Conservation (phyloP, 2,113 vertebrate genomes). For the Heterochromis multidens region DNA sequence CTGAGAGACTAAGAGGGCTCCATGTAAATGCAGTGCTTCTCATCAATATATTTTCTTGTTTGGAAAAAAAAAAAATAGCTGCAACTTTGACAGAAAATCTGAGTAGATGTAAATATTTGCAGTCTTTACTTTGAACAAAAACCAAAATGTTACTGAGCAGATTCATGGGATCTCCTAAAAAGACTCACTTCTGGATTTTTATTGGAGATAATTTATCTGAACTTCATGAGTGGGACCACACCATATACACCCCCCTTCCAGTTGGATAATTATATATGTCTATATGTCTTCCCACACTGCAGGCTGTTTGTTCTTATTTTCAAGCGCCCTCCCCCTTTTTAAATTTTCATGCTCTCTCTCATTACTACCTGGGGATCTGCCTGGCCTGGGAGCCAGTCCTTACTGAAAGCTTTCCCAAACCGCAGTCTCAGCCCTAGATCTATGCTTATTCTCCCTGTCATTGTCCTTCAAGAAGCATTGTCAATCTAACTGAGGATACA, state of each 20-base stretch:
- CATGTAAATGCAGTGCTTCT: background rate
- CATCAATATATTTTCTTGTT: background rate
- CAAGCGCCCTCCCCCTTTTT: background rate
- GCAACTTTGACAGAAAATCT: background rate
- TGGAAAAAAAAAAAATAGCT: background rate
- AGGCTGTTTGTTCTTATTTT: background rate
- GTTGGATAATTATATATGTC: background rate
- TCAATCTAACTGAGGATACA: too few relatives aligned
- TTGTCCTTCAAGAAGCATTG: too few relatives aligned
- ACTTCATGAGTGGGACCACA: background rate
- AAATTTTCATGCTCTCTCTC: background rate
- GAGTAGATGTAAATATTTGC: background rate
- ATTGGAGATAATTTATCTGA: too few relatives aligned
- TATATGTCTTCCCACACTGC: background rate
- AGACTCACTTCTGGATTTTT: too few relatives aligned
- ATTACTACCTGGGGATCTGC: background rate
- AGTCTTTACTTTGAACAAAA: background rate
- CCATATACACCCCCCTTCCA: background rate
- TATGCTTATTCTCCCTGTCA: too few relatives aligned
- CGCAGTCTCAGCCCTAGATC: too few relatives aligned
- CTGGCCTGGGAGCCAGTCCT: background rate
- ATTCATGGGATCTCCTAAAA: background rate
- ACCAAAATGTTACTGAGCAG: background rate
- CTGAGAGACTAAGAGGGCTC: slow-evolving; percentile 1
- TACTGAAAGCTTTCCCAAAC: too few relatives aligned